Evolutionary conservation across 2,888 invertebrate species (phyloP).

Genomic region (Yponomeuta cagnagella): DNA sequence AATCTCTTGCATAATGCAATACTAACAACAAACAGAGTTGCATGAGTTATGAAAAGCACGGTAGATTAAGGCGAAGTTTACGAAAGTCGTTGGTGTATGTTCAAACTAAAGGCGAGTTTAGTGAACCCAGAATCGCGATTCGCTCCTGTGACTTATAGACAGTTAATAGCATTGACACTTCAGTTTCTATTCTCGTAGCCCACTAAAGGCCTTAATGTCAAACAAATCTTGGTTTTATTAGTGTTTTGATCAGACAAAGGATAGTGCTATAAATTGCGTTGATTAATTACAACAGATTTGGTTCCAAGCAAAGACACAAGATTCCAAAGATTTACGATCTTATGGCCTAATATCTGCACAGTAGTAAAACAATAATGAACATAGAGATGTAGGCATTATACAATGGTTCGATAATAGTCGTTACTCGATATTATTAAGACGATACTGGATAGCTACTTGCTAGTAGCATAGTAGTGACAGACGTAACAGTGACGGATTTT

Average conservation of each 20-base stretch:
- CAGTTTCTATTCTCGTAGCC: background rate
- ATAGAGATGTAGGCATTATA: no score
- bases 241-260: background rate
- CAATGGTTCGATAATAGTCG: no score
- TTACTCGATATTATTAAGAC: no score
- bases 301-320: background rate
- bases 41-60: slow-evolving; percentile 5
- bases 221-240: slow-evolving; percentile 7
- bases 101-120: slow-evolving; percentile 27
- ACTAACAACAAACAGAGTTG: background rate
- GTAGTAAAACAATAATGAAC: no score
- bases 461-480: no score
- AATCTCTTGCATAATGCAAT: background rate
- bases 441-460: no score
- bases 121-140: slow-evolving; percentile 49
- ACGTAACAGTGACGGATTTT: no score
- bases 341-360: no score
- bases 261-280: background rate
- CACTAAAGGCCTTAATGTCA: background rate
- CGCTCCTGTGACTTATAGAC: background rate
- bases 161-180: slow-evolving; percentile 2
- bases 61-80: background rate
- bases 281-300: background rate
- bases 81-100: background rate
- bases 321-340: no score